Base-by-base conservation (phyloP, 2,113 vertebrate species). In the Sinocyclocheilus maitianheensis region DNA sequence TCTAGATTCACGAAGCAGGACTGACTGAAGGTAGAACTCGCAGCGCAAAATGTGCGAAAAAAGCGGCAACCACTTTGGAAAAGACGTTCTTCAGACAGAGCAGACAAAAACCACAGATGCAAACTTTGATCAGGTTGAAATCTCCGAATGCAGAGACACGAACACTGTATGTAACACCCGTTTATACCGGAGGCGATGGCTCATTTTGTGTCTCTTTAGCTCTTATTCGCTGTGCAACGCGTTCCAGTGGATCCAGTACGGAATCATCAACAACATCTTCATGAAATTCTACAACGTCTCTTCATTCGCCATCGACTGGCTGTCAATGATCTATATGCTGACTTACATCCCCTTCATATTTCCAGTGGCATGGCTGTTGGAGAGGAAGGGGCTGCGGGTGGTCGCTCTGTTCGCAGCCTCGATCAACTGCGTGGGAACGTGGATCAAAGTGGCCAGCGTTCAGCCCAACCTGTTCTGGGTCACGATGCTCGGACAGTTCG, bases 211-310 rank as follows among this genome's bases (percentile, higher is more conserved):
- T 48, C 93, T 99, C 5, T 99, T 99, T 88, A 96, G 96, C 92
- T 89, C 93, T 3, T 98, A 98, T 84, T 99, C 98, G 1, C 91
- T 99, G 89, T 96, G 96, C 92, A 99, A 98, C 81, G 94, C 96
- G 18, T 98, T 97, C 93, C 98, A 99, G 87, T 99, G 98, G 98
- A 97, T 99, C 91, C 95, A 99, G 90, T 99, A 97, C 8, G 87
- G 96, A 37, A 97, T 97, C 92, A 95, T 99, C 94, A 98, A 81
- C 92, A 97, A 97, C 91, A 84, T 99, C 84, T 94, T 98, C 74
- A 77, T 86, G 87, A 48, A 80, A 79, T 99, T 98, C 91, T 99
- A 99, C 76, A 90, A 0, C 0, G 97, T 98, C 84, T 94, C 91
- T 3, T 9, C 94, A n/a, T 96, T 98, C 16, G 91, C 95, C 30